Evolutionary conservation across 2,888 invertebrate genomes (phyloP), one percentile per base, ranked within the genome.

Genomic region (Exocentrus adspersus): DNA sequence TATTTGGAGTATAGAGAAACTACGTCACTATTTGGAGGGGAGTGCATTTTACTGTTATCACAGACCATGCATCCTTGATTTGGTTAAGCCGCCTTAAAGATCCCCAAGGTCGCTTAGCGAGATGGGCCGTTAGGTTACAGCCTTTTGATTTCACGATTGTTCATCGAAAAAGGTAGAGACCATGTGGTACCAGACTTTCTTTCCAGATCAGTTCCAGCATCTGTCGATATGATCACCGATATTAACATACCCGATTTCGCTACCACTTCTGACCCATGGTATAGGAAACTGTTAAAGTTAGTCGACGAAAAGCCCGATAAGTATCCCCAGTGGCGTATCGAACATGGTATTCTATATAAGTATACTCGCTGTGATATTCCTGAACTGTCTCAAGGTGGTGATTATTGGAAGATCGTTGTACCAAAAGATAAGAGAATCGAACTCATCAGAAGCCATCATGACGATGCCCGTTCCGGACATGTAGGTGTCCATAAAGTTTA

Each of bases 61-160:
- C 71, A 0, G 67, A 72, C 42, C 70, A 72, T 12, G n/a, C 9
- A 4, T 37, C 37, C 1, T n/a, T 37, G 37, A n/a, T 37, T 4
- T 72, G 70, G 70, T 41, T 69, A 7, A 32, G 68, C 48, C 32
- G 46, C 12, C n/a, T 68, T 9, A 68, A 67, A 30, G 68, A 71
- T 24, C 68, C 68, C 6, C 9, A 16, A 5, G 72, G 70, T 16
- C 50, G 70, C 6, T 41, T 68, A 7, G 70, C 59, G 41, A 45
- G 66, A 51, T 72, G 70, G 73, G 56, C 53, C 2, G n/a, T 70
- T 3, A 43, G 64, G 9, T 51, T 72, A 4, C 67, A 71, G 50
- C 62, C 52, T 1, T 72, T 62, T 30, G 24, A 53, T 64, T 70
- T 59, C 42, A 50, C 61, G 16, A 28, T 65, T 10, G 42, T 68